A percentile compares a stretch with the other conserved stretches of the same genome.
phyloP scores from a whole-genome alignment of 2,797 vertebrate species.

The Champsocephalus esox region DNA sequence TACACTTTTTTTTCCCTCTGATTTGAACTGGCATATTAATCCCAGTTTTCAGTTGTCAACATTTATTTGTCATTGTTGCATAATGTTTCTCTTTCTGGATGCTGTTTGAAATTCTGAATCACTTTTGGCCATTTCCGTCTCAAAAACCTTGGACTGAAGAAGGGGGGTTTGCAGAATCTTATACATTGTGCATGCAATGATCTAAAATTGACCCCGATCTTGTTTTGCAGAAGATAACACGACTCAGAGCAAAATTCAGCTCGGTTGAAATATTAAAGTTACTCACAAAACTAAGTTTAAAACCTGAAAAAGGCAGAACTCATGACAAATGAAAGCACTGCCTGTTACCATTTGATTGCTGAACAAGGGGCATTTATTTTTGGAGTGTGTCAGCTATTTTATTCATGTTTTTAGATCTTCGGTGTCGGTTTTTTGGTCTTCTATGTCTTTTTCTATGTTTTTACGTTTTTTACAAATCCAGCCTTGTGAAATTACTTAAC shows the following conservation, averaged over 20 bases:
- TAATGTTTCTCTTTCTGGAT: conserved; percentile 14
- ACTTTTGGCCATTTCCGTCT: conserved; percentile 5
- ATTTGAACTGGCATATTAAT: conserved; percentile 3
- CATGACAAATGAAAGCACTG: neutral
- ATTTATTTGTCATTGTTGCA: neutral
- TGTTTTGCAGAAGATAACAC: conserved; percentile 37
- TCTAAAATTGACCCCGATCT: conserved; percentile 35
- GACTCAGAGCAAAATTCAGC: conserved; percentile 32
- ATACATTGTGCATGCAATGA: neutral
- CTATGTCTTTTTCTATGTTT: neutral
- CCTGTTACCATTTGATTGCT: conserved; percentile 28
- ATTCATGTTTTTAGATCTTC: neutral
- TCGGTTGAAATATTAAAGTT: conserved; percentile 10
- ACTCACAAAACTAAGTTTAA: neutral
- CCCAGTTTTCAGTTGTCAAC: conserved; percentile 4
- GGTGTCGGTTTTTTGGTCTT: neutral
- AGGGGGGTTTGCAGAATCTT: neutral
- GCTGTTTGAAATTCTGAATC: neutral
- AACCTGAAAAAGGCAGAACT: conserved; percentile 8
- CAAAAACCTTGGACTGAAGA: conserved; percentile 2
- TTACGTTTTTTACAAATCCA: neutral
- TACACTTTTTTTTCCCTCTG: neutral
- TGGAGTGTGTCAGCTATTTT: conserved; percentile 13
- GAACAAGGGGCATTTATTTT: conserved; percentile 50
- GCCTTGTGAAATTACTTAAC: conserved; percentile 5